Conservation (phyloP, 1,140 invertebrate species). For the Meloidogyne floridensis region DNA sequence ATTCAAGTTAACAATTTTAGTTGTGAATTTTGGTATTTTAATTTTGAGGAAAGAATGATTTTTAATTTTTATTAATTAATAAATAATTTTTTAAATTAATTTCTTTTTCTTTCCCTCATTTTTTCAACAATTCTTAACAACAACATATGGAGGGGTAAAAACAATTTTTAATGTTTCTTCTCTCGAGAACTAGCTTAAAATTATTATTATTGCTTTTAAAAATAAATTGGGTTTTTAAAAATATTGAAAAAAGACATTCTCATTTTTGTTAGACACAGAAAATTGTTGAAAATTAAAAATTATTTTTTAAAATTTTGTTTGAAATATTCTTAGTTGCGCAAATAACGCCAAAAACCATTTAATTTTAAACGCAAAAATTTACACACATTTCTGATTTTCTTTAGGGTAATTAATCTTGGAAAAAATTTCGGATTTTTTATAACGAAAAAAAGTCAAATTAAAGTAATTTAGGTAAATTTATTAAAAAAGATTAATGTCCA, state of each 20-base stretch:
- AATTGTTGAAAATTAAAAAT: no score
- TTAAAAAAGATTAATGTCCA: background rate
- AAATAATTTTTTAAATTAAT: background rate
- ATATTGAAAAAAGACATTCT: no score
- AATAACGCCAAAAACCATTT: no score
- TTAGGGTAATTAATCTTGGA: background rate
- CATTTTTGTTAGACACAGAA: no score
- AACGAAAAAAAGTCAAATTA: background rate
- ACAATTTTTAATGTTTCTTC: background rate
- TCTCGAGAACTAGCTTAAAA: background rate
- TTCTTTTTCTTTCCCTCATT: background rate
- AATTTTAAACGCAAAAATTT: no score
- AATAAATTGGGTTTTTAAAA: no score
- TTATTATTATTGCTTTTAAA: background rate
- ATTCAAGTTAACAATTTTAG: no score
- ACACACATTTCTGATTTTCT: no score
- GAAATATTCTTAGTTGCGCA: no score
- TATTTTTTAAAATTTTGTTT: no score
- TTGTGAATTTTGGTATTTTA: no score
- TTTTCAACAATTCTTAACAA: background rate
- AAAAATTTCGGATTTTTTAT: background rate
- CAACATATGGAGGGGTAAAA: background rate
- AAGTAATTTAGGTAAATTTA: conserved; percentile 4
- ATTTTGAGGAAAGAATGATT: no score
- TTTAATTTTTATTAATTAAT: background rate